Conservation (phyloP, 1,140 invertebrate genomes). For the Brachionus plicatilis region DNA sequence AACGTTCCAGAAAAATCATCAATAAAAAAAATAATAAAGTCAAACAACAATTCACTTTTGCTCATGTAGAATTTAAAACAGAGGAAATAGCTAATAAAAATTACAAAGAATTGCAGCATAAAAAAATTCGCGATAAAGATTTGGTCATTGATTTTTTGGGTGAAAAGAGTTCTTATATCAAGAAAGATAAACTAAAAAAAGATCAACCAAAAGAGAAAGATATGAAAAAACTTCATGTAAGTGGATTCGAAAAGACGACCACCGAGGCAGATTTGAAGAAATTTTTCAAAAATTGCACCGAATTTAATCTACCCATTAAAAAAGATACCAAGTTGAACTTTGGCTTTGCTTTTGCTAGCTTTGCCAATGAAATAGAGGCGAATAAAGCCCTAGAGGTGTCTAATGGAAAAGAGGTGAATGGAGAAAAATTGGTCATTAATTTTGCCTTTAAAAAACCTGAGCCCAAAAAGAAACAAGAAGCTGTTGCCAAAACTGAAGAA, state of each 20-base stretch:
- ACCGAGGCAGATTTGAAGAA: conserved; percentile 26
- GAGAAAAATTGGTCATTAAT: neutral
- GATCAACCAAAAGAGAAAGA: conserved; percentile 7
- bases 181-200: conserved; percentile 10
- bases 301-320: conserved; percentile 13
- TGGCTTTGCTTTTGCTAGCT: conserved; percentile 16
- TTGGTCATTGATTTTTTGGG: conserved; percentile 46
- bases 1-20: conserved; percentile 42
- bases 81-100: conserved; percentile 44
- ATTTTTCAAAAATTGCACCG: neutral
- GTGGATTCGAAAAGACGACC: neutral
- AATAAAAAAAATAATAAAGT: conserved; percentile 26
- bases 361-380: neutral
- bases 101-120: conserved; percentile 47
- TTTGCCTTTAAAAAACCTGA: conserved; percentile 19
- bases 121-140: conserved; percentile 46
- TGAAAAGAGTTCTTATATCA: conserved; percentile 36
- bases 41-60: conserved; percentile 45
- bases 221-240: neutral
- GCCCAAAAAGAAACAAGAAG: neutral
- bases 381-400: neutral
- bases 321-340: conserved; percentile 22
- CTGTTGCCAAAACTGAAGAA: neutral
- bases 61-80: conserved; percentile 47
- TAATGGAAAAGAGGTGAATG: conserved; percentile 27